phyloP scores from a whole-genome alignment of 92 coral and sea anemone genomes.

The Heteractis magnifica region DNA sequence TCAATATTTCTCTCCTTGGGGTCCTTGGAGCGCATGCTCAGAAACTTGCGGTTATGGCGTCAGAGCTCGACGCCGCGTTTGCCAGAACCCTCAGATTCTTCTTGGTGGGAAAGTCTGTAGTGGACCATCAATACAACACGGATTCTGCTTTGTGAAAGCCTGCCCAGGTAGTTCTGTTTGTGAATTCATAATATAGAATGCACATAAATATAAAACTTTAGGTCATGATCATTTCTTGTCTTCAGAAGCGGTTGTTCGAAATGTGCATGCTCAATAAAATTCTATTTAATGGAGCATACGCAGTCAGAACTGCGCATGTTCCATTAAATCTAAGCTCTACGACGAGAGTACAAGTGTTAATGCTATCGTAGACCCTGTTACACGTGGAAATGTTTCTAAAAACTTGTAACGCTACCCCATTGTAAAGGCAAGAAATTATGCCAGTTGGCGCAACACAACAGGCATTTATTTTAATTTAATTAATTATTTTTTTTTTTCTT shows the following conservation, averaged over 20 bases:
- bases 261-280: background rate
- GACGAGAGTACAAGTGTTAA: too few species aligned
- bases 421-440: too few species aligned
- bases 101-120: conserved; percentile 50
- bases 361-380: too few species aligned
- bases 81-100: conserved; percentile 59
- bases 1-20: conserved; percentile 61
- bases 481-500: background rate
- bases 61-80: conserved; percentile 62
- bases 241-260: background rate
- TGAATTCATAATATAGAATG: background rate
- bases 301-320: too few species aligned
- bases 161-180: conserved; percentile 49
- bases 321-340: too few species aligned
- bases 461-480: too few species aligned
- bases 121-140: conserved; percentile 59
- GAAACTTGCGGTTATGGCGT: conserved; percentile 72
- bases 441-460: too few species aligned
- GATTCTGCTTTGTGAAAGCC: conserved; percentile 47
- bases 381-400: too few species aligned
- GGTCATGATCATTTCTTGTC: too few species aligned
- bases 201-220: too few species aligned
- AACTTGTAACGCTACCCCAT: too few species aligned
- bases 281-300: too few species aligned
- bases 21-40: conserved; percentile 79